Base-by-base conservation (phyloP, 2,797 vertebrate genomes). In the Sebastes matsubarae region DNA sequence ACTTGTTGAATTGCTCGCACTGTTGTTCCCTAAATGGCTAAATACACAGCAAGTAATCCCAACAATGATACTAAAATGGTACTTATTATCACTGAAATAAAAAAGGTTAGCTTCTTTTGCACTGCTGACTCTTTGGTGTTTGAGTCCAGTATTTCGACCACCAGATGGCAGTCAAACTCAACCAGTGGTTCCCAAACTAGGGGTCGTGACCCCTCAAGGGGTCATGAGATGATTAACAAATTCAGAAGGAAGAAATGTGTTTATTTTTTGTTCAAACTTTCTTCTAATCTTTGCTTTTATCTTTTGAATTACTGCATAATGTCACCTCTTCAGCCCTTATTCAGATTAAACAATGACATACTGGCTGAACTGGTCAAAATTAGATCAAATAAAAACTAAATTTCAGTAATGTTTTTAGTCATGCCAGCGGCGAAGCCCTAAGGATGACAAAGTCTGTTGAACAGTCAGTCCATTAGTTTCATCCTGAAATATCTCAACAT, bases 21-120 rank as follows among this genome's bases (percentile, higher is more conserved):
- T 77, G 79, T 71, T 84, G 68, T 87, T 86, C 87, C 76, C 71
- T 71, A 30, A 52, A 63, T 80, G 73, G 70, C 73, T 79, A 29
- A 24, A 36, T 14, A 69, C 22, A 75, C 71, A 55, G 68, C 55
- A 57, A 76, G 71, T 68, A 52, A 75, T 82, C 87, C 77, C 63
- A 54, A 72, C 76, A 77, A 64, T 34, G 58, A 78, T 65, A 84
- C 80, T 86, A 73, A 86, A 78, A 86, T 86, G 88, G 88, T 92
- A 90, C 84, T 83, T 82, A 73, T 60, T 79, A 72, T 87, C 85
- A 86, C 77, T 85, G 79, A 88, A 91, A 94, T 94, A 38, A 88
- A 93, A 85, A 92, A 84, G 16, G 29, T 82, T 68, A 77, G 84
- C 82, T 85, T 88, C 81, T 89, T 90, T 92, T 91, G 80, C 83